Evolutionary conservation across 2,888 invertebrate species (phyloP).

Genomic region (Rhagium mordax): DNA sequence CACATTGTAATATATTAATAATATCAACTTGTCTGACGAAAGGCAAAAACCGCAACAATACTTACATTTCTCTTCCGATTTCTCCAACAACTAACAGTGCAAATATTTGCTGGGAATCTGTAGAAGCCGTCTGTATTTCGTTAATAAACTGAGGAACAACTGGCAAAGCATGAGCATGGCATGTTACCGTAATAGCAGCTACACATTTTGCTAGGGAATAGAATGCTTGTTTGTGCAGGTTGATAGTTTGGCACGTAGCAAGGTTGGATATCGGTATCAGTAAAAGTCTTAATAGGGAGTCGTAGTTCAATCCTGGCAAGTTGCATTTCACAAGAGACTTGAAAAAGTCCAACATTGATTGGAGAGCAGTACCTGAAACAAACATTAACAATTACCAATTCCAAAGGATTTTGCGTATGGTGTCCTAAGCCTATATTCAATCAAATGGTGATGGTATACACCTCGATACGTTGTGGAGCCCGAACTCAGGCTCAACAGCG

Average conservation of each 20-base stretch:
- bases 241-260: constrained; percentile 55
- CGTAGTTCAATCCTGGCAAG: constrained; percentile 81
- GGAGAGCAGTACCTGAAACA: constrained; percentile 85
- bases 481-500: too few species aligned
- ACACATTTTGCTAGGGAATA: constrained; percentile 98
- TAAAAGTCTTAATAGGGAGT: constrained; percentile 84
- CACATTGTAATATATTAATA: too few species aligned
- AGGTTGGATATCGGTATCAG: constrained; percentile 73
- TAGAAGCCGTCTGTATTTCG: constrained; percentile 80
- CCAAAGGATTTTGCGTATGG: too few species aligned
- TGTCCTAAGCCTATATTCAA: background rate
- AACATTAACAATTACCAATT: background rate
- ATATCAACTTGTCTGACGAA: too few species aligned
- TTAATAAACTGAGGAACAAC: constrained; percentile 79
- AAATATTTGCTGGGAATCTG: constrained; percentile 91
- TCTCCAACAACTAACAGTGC: constrained; percentile 96
- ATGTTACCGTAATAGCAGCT: constrained; percentile 91
- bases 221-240: constrained; percentile 84
- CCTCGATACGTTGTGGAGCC: too few species aligned
- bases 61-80: constrained; percentile 94
- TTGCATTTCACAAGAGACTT: constrained; percentile 91
- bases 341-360: constrained; percentile 93
- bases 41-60: constrained; percentile 16
- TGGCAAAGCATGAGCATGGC: constrained; percentile 78
- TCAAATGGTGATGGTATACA: too few species aligned